These are phyloP conservation scores for Limnephilus rhombicus DNA, from an alignment of 2,888 invertebrate genomes.

Conservation along the genomic window DNA sequence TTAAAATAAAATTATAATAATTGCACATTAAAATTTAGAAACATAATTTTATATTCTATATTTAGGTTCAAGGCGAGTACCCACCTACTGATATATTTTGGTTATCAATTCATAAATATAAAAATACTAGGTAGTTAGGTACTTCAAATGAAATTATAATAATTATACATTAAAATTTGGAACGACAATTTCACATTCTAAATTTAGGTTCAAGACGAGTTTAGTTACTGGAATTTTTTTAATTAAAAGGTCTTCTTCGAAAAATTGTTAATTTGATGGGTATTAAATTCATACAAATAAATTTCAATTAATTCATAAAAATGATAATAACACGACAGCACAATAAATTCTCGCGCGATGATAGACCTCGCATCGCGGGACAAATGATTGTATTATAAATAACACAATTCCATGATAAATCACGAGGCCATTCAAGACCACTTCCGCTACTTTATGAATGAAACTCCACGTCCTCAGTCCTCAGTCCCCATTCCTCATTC, in stretches of 20 bases:
- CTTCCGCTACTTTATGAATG: constrained; percentile 63
- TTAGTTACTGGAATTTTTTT: no score
- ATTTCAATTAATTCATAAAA: constrained; percentile 38
- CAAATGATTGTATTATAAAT: constrained; percentile 40
- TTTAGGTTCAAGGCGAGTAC: not conserved
- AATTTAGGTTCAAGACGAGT: not conserved
- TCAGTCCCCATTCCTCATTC: not conserved
- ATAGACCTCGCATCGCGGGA: constrained; percentile 5
- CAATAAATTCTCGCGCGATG: constrained; percentile 9
- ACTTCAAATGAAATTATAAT: not conserved
- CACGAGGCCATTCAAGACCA: constrained; percentile 54
- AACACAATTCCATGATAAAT: constrained; percentile 57
- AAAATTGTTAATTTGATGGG: not conserved
- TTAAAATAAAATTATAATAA: not conserved
- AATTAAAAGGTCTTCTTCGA: not conserved
- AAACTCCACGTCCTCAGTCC: constrained; percentile 35
- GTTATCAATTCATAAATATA: not conserved
- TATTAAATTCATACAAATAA: not conserved
- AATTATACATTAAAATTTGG: not conserved
- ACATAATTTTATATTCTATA: not conserved
- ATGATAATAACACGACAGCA: not conserved
- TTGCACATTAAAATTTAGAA: not conserved
- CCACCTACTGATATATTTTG: not conserved
- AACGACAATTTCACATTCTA: not conserved
- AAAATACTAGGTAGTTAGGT: not conserved